A percentile compares a stretch with the other conserved stretches of the same genome.
These are phyloP conservation scores for Marcusenius ussheri DNA, from an alignment of 2,113 vertebrate species.

Conservation along the genomic window DNA sequence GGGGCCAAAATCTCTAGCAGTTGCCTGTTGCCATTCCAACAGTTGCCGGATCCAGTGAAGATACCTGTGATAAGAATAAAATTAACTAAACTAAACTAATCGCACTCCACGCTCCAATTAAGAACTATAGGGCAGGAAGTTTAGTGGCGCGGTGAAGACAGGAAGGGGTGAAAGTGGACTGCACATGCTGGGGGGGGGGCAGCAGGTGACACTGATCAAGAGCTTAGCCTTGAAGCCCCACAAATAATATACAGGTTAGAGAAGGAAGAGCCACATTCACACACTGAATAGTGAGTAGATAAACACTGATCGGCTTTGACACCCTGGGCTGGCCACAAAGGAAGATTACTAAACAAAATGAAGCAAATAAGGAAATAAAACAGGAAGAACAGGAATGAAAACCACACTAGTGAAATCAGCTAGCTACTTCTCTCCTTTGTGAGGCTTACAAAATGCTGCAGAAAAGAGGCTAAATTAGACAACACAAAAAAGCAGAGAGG, in stretches of 20 bases:
- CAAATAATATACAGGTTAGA: not conserved
- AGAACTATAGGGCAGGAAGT: not conserved
- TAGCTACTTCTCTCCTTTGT: not conserved
- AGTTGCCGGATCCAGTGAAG: not conserved
- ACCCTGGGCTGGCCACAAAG: not conserved
- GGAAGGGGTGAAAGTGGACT: not conserved
- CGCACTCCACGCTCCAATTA: not conserved
- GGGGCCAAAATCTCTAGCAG: not conserved
- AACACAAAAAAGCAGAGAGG: not conserved
- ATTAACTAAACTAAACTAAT: not conserved
- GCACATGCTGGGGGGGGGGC: not conserved
- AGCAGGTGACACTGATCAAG: not conserved
- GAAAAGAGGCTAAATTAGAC: not conserved
- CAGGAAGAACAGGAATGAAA: not conserved
- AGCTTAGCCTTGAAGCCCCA: not conserved
- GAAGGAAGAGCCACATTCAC: not conserved
- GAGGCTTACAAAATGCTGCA: not conserved
- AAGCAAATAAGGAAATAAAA: not conserved
- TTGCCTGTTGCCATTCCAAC: no score
- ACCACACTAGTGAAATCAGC: not conserved
- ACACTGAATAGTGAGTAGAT: not conserved
- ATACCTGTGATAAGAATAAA: not conserved
- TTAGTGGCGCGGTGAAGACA: not conserved
- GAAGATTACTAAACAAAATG: not conserved
- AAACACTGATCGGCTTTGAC: not conserved